These are phyloP conservation scores for Philonicus albiceps DNA, from an alignment of 2,888 invertebrate species.

Conservation along the genomic window DNA sequence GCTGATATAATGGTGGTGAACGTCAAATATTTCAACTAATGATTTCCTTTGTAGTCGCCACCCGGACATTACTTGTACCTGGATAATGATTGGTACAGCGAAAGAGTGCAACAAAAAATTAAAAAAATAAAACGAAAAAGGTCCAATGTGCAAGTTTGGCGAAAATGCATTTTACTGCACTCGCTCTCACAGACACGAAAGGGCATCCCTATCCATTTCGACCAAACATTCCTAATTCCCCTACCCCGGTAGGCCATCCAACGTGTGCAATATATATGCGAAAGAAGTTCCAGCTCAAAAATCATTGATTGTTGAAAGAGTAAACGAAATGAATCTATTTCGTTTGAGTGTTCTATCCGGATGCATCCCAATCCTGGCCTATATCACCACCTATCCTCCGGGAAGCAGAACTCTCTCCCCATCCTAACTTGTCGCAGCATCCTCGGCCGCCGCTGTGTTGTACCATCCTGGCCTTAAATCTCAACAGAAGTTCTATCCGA, in stretches of 20 bases:
- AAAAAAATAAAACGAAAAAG: background rate
- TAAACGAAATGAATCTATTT: conserved; percentile 44
- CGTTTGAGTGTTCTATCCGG: conserved; percentile 38
- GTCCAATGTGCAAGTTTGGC: conserved; percentile 19
- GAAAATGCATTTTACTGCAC: conserved; percentile 27
- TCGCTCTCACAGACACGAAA: background rate
- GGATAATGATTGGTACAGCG: background rate
- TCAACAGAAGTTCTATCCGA: conserved; percentile 40
- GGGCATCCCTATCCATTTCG: background rate
- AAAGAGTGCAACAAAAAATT: background rate
- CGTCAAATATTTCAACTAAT: conserved; percentile 34
- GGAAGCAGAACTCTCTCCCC: background rate
- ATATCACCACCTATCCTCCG: conserved; percentile 11
- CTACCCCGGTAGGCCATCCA: background rate
- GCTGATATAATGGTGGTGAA: background rate
- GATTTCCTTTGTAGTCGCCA: conserved; percentile 34
- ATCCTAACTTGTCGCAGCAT: background rate
- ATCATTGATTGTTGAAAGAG: conserved; percentile 37
- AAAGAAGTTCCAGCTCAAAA: conserved; percentile 22
- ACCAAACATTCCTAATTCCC: background rate
- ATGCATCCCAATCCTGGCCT: conserved; percentile 25
- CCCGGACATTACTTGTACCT: background rate
- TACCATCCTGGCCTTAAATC: conserved; percentile 1
- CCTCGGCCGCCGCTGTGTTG: background rate
- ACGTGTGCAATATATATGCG: background rate